phyloP scores from a whole-genome alignment of 2,113 vertebrate genomes.

The Gymnocephalus cernua region DNA sequence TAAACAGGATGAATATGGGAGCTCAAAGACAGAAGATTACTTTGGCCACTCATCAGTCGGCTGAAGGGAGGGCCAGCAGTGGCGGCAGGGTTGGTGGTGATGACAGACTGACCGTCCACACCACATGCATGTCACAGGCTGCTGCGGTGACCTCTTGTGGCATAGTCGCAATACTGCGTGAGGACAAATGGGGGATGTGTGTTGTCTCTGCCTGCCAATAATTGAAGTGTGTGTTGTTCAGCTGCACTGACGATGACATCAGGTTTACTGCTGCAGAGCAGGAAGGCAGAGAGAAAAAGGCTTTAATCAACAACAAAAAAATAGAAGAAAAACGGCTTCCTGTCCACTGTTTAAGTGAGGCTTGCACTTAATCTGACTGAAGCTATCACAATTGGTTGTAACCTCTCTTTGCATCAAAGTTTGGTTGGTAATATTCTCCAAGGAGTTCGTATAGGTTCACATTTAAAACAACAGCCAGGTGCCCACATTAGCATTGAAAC shows the following conservation, averaged over 20 bases:
- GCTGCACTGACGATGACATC: background rate
- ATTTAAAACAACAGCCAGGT: background rate
- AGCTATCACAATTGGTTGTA: background rate
- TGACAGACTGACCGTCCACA: slow-evolving; percentile 63
- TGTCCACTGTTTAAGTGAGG: background rate
- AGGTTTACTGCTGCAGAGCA: background rate
- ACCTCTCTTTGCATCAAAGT: background rate
- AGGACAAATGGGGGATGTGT: background rate
- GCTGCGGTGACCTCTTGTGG: slow-evolving; percentile 76
- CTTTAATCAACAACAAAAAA: background rate
- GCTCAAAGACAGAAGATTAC: slow-evolving; percentile 73
- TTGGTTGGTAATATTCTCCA: background rate
- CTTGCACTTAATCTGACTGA: background rate
- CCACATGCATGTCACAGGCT: slow-evolving; percentile 65
- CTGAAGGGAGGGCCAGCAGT: slow-evolving; percentile 34
- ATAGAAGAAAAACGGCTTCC: background rate
- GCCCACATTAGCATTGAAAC: background rate
- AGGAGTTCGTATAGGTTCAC: background rate
- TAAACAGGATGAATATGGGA: slow-evolving; percentile 39
- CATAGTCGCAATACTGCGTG: slow-evolving; percentile 15
- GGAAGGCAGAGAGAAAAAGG: background rate
- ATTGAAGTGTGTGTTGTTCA: slow-evolving; percentile 2
- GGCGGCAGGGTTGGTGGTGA: slow-evolving; percentile 45
- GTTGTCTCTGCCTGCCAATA: background rate
- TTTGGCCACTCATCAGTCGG: slow-evolving; percentile 74